Evolutionary conservation across 2,888 invertebrate species (phyloP).

Genomic region (Pseudococcus jackbeardsleyi): DNA sequence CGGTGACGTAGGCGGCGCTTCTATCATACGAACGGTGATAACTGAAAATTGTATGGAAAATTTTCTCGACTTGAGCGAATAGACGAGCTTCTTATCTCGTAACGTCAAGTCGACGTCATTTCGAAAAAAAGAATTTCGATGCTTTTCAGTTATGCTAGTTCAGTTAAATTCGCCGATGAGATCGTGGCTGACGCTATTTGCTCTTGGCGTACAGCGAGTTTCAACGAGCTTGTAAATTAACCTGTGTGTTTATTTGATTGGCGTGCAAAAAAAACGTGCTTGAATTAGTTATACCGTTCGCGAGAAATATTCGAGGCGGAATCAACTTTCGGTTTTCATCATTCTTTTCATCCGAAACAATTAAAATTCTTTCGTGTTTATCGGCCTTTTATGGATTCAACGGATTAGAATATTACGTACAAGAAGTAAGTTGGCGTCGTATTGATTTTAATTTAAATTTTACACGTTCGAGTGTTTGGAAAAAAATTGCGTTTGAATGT

Average conservation of each 20-base stretch:
- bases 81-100: neutral
- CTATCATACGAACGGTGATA: neutral
- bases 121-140: too few species aligned
- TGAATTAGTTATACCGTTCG: neutral
- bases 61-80: neutral
- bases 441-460: neutral
- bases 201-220: neutral
- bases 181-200: neutral
- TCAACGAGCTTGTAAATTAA: neutral
- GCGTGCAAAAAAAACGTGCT: constrained; percentile 4
- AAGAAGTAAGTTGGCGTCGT: neutral
- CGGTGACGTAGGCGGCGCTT: constrained; percentile 34
- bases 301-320: too few species aligned
- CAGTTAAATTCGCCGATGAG: neutral
- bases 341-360: neutral
- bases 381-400: neutral
- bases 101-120: too few species aligned
- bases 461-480: neutral
- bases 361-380: neutral
- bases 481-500: neutral
- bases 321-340: neutral
- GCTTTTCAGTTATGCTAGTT: neutral
- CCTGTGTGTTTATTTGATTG: neutral
- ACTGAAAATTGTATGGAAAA: neutral
- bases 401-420: neutral